phyloP scores from a whole-genome alignment of 2,888 invertebrate species.

The Ethmia dodecea region DNA sequence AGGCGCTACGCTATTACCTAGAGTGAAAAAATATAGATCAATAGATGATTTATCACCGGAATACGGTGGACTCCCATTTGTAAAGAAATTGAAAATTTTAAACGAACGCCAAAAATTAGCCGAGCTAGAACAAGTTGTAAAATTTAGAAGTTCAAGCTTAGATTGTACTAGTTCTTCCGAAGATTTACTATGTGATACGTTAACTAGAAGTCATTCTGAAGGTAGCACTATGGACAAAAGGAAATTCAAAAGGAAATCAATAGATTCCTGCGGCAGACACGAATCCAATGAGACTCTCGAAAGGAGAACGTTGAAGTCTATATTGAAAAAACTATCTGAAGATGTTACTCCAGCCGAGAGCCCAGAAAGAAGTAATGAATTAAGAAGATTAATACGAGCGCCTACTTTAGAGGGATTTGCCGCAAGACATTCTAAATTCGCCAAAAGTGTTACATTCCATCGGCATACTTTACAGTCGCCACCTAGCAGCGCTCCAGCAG shows the following conservation, averaged over 20 bases:
- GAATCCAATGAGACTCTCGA: conserved; percentile 89
- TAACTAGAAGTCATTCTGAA: conserved; percentile 89
- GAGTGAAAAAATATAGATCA: conserved; percentile 85
- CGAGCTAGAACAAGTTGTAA: conserved; percentile 86
- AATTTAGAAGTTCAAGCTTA: conserved; percentile 87
- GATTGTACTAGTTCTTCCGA: conserved; percentile 82
- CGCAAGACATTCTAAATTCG: conserved; percentile 90
- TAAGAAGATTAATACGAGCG: conserved; percentile 85
- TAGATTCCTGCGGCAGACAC: conserved; percentile 52
- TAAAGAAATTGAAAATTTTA: conserved; percentile 91
- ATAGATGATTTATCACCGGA: conserved; percentile 92
- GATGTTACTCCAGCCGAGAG: conserved; percentile 73
- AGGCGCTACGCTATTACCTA: conserved; percentile 48
- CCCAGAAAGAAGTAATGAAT: conserved; percentile 75
- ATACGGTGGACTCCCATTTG: conserved; percentile 90
- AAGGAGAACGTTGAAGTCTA: conserved; percentile 88
- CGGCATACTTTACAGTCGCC: conserved; percentile 90
- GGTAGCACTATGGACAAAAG: conserved; percentile 85
- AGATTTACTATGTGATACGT: conserved; percentile 72
- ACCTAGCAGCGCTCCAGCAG: conserved; percentile 73
- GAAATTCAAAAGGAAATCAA: conserved; percentile 65
- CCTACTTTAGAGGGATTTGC: conserved; percentile 94
- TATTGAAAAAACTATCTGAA: conserved; percentile 89
- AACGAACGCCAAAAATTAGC: conserved; percentile 92
- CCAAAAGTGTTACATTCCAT: conserved; percentile 94